A percentile compares a stretch with the other conserved stretches of the same genome.
Conservation (phyloP, 2,113 vertebrate species). For the Hylia prasina region DNA sequence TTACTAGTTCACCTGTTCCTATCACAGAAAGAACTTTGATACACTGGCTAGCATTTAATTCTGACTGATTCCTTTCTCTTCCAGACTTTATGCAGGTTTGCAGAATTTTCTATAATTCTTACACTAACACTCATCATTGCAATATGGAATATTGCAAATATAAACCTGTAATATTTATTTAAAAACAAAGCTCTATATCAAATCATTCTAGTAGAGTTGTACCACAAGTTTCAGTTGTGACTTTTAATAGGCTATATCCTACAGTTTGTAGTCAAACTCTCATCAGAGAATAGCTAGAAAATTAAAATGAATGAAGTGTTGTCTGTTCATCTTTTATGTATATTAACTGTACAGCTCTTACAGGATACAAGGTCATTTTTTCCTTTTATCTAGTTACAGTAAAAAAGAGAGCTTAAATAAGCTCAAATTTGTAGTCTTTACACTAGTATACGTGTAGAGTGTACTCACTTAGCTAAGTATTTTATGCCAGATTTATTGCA, state of each 20-base stretch:
- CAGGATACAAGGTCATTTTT: neutral
- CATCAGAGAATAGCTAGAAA: neutral
- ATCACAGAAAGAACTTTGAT: neutral
- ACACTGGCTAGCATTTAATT: neutral
- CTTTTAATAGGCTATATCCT: neutral
- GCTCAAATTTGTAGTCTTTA: neutral
- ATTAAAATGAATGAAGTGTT: neutral
- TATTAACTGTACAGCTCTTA: neutral
- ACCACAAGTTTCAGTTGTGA: neutral
- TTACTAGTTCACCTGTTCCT: neutral
- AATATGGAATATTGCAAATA: neutral
- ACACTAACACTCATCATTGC: neutral
- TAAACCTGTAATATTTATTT: neutral
- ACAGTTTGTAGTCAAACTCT: neutral
- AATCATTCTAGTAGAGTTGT: neutral
- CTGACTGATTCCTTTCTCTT: neutral
- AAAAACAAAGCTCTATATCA: neutral
- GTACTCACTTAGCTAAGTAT: neutral
- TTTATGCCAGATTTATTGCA: neutral
- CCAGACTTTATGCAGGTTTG: neutral
- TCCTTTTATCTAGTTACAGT: neutral
- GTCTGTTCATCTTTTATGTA: neutral
- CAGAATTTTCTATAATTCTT: neutral
- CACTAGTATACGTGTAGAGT: neutral
- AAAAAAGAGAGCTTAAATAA: neutral